These are phyloP conservation scores for Rhinolophus sinicus DNA, from an alignment of 2,113 vertebrate genomes.

Conservation along the genomic window DNA sequence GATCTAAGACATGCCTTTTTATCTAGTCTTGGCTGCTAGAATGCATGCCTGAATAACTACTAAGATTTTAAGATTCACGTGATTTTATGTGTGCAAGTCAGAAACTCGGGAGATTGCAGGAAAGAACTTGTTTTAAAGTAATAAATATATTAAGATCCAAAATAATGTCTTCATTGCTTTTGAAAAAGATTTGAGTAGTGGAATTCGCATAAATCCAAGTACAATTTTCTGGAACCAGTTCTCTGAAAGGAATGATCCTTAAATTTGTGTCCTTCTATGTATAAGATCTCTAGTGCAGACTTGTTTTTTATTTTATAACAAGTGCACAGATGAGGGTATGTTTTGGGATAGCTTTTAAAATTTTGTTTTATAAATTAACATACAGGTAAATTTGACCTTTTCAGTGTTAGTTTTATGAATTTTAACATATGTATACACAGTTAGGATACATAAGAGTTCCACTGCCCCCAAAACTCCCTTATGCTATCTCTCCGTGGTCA, in stretches of 20 bases:
- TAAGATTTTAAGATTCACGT: constrained; percentile 14
- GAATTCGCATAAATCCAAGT: not conserved
- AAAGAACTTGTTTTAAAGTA: constrained; percentile 12
- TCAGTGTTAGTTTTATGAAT: not conserved
- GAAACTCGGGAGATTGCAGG: not conserved
- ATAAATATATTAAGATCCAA: not conserved
- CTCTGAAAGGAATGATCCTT: not conserved
- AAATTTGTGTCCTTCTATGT: not conserved
- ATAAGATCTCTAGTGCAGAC: not conserved
- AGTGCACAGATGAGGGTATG: not conserved
- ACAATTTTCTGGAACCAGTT: not conserved
- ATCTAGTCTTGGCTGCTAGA: not conserved
- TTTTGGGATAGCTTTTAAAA: not conserved
- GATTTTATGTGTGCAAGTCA: constrained; percentile 35
- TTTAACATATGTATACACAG: not conserved
- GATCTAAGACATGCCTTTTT: constrained; percentile 24
- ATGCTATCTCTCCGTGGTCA: not conserved
- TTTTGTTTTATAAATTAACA: not conserved
- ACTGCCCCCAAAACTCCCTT: not conserved
- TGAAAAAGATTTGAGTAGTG: not conserved
- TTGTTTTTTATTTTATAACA: constrained; percentile 1
- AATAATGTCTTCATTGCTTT: not conserved
- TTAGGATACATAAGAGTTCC: not conserved
- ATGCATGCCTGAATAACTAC: constrained; percentile 3
- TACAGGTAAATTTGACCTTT: constrained; percentile 2